Evolutionary conservation across 1,140 invertebrate genomes (phyloP), one percentile per base, ranked within the genome.

Genomic region (Polypedilum pembai): DNA sequence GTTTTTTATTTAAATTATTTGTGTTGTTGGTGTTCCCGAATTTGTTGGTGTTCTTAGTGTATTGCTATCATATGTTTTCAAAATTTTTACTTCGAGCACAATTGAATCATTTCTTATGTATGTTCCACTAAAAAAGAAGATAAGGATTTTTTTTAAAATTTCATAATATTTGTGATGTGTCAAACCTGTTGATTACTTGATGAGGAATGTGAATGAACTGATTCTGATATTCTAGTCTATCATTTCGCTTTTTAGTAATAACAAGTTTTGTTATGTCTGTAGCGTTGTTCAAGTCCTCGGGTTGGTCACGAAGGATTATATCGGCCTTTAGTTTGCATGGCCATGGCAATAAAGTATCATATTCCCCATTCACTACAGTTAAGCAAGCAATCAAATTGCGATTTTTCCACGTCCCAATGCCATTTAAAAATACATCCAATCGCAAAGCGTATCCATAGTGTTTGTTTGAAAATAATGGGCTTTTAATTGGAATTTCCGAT

Each of bases 161-260:
- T n/a, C n/a, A n/a, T n/a, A n/a, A 69, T 69, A 5, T 69, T 8
- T 10, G n/a, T 3, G n/a, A n/a, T 56, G 45, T 56, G 8, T 20
- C 65, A 20, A 69, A 69, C 65, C 65, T 88, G 73, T 86, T 85
- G 7, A 92, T 78, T 33, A 85, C 87, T 7, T 86, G 85, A 78
- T 91, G 89, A 0, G 90, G 89, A 77, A 92, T 89, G 78, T 91
- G 90, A 80, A 91, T 88, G 77, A 89, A 89, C 77, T 89, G 85
- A 74, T 87, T 85, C 74, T 86, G 84, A 33, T 84, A 85, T 69
- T 86, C 83, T 0, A 78, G 78, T 18, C 80, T 81, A n/a, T 85
- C 82, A 40, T 80, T 80, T 69, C 85, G 83, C 74, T 83, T 81
- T 12, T 85, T 83, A 8, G 83, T 80, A 20, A 77, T 75, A 17